Evolutionary conservation across 2,888 invertebrate genomes (phyloP).

Genomic region (Petrolisthes manimaculis): DNA sequence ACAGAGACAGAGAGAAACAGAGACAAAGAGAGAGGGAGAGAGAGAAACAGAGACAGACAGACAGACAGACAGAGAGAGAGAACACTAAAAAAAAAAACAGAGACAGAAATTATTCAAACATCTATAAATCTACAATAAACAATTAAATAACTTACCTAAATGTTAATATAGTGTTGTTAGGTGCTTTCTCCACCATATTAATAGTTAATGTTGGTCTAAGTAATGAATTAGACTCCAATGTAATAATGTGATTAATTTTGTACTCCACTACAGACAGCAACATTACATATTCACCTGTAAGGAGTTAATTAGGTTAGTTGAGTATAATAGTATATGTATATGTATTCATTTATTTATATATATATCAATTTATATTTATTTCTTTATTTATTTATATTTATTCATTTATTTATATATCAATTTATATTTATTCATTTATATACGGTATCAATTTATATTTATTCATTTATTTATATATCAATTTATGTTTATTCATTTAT

Average conservation of each 20-base stretch:
- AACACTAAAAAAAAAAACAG: not conserved
- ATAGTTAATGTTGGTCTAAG: slow-evolving; percentile 56
- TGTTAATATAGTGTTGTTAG: slow-evolving; percentile 34
- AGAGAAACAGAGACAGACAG: no score
- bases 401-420: no score
- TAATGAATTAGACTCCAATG: slow-evolving; percentile 52
- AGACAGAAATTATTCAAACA: not conserved
- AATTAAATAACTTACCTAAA: slow-evolving; percentile 41
- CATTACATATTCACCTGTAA: slow-evolving; percentile 58
- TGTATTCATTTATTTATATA: no score
- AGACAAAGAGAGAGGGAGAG: no score
- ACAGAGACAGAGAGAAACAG: no score
- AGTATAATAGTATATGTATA: no score
- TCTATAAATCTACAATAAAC: not conserved
- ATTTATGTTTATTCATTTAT: no score
- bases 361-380: no score
- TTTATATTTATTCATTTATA: no score
- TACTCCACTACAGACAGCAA: slow-evolving; percentile 53
- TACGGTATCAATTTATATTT: no score
- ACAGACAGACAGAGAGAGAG: not conserved
- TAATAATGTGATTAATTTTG: slow-evolving; percentile 40
- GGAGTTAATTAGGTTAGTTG: not conserved
- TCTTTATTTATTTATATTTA: no score
- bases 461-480: no score
- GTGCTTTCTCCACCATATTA: slow-evolving; percentile 33